These are phyloP conservation scores for Drosophila helvetica DNA, from an alignment of 2,888 invertebrate genomes.

Conservation along the genomic window DNA sequence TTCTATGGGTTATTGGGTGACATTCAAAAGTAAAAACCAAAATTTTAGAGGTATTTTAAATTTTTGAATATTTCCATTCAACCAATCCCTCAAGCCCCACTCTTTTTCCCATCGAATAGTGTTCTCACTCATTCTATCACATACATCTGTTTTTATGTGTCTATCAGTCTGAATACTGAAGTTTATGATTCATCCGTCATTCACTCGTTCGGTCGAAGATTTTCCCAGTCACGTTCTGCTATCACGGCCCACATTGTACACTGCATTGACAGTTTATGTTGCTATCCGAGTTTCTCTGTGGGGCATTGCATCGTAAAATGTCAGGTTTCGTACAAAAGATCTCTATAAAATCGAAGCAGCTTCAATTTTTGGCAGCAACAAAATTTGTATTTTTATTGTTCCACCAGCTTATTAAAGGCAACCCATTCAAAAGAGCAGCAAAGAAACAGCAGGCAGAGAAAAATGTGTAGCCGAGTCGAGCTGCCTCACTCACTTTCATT, in stretches of 20 bases:
- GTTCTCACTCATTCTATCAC: slow-evolving; percentile 27
- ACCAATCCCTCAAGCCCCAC: slow-evolving; percentile 25
- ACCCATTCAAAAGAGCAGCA: slow-evolving; percentile 55
- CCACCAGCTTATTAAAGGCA: slow-evolving; percentile 68
- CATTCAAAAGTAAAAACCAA: no score
- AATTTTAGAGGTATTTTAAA: not conserved
- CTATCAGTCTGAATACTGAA: slow-evolving; percentile 21
- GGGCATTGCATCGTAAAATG: slow-evolving; percentile 48
- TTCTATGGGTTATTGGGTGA: not conserved
- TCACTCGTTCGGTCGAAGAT: slow-evolving; percentile 13
- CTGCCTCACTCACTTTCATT: slow-evolving; percentile 75
- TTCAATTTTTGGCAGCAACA: slow-evolving; percentile 56
- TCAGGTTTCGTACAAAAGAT: slow-evolving; percentile 41
- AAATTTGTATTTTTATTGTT: slow-evolving; percentile 59
- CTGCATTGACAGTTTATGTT: slow-evolving; percentile 31
- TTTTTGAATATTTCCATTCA: not conserved
- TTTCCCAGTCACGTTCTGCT: slow-evolving; percentile 58
- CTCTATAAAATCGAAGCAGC: slow-evolving; percentile 65
- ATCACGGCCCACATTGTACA: slow-evolving; percentile 33
- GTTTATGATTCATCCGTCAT: slow-evolving; percentile 28
- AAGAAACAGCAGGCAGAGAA: slow-evolving; percentile 17
- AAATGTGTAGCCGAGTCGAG: slow-evolving; percentile 13
- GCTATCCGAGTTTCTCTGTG: slow-evolving; percentile 37
- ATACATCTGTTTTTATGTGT: slow-evolving; percentile 14
- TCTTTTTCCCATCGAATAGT: slow-evolving; percentile 15